phyloP scores from a whole-genome alignment of 2,797 vertebrate genomes.

The Molossus alvarezi region DNA sequence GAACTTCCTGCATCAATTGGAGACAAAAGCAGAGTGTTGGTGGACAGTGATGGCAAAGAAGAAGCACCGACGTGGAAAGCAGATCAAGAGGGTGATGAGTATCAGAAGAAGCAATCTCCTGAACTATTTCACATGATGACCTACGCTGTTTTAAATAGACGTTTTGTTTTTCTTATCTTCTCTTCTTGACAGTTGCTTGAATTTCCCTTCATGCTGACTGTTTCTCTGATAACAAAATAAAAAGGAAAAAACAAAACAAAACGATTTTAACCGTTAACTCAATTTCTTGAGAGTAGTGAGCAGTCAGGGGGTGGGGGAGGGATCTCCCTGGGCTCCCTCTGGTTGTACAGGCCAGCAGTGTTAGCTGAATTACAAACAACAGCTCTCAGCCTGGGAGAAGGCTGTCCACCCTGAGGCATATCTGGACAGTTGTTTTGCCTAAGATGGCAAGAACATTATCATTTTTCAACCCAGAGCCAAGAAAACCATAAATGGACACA shows the following conservation, averaged over 20 bases:
- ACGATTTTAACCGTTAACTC: constrained; percentile 23
- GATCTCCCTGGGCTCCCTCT: neutral
- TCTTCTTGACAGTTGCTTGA: constrained; percentile 45
- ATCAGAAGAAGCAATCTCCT: neutral
- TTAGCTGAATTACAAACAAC: constrained; percentile 79
- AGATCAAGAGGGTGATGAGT: neutral
- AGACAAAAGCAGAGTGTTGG: neutral
- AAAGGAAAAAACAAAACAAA: constrained; percentile 54
- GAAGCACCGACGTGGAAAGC: neutral
- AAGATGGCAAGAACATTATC: constrained; percentile 87
- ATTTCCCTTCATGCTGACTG: constrained; percentile 60
- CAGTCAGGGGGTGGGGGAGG: neutral
- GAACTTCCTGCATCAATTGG: neutral
- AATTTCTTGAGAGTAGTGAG: constrained; percentile 36
- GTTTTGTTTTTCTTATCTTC: constrained; percentile 67
- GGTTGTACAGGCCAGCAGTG: constrained; percentile 64
- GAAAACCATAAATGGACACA: constrained; percentile 85
- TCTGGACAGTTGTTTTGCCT: constrained; percentile 79
- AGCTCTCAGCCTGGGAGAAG: constrained; percentile 69
- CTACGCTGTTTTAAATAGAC: constrained; percentile 6
- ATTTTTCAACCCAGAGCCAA: constrained; percentile 82
- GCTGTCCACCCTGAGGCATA: constrained; percentile 59
- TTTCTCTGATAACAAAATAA: constrained; percentile 54
- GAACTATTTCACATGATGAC: neutral
- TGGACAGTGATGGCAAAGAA: neutral